Conservation (phyloP, 2,113 vertebrate species). For the Beaufortia kweichowensis region DNA sequence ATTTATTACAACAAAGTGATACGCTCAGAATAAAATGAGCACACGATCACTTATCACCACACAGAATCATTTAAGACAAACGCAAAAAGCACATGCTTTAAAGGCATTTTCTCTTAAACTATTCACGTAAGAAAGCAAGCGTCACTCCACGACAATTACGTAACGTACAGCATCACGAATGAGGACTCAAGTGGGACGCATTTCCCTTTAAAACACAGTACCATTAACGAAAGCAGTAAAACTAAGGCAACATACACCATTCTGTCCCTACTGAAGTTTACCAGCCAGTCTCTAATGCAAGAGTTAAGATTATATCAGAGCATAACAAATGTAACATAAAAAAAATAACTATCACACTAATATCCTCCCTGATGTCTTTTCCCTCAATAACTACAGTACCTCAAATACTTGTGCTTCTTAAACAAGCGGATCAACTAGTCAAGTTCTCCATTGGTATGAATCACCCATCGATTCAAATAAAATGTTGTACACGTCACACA, state of each 20-base stretch:
- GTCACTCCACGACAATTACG: slow-evolving; percentile 56
- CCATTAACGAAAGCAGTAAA: slow-evolving; percentile 62
- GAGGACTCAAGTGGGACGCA: slow-evolving; percentile 59
- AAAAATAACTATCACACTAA: neutral
- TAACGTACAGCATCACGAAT: slow-evolving; percentile 54
- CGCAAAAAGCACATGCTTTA: slow-evolving; percentile 53
- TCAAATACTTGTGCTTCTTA: slow-evolving; percentile 52
- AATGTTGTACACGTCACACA: slow-evolving; percentile 28
- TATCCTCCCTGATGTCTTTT: slow-evolving; percentile 1
- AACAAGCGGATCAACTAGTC: slow-evolving; percentile 50
- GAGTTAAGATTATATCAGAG: neutral
- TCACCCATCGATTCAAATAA: slow-evolving; percentile 43
- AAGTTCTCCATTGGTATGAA: slow-evolving; percentile 51
- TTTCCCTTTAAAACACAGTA: slow-evolving; percentile 57
- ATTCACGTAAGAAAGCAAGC: slow-evolving; percentile 38
- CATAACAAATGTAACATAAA: neutral
- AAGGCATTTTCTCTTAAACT: slow-evolving; percentile 52
- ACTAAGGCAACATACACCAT: slow-evolving; percentile 68
- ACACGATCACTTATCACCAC: slow-evolving; percentile 44
- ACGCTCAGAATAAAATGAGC: neutral
- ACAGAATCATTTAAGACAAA: slow-evolving; percentile 55
- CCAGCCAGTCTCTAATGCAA: neutral
- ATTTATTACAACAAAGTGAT: slow-evolving; percentile 6
- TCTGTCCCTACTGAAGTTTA: neutral
- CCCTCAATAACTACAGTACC: slow-evolving; percentile 52